phyloP scores from a whole-genome alignment of 2,888 invertebrate genomes.

The Hofmannophila pseudospretella region DNA sequence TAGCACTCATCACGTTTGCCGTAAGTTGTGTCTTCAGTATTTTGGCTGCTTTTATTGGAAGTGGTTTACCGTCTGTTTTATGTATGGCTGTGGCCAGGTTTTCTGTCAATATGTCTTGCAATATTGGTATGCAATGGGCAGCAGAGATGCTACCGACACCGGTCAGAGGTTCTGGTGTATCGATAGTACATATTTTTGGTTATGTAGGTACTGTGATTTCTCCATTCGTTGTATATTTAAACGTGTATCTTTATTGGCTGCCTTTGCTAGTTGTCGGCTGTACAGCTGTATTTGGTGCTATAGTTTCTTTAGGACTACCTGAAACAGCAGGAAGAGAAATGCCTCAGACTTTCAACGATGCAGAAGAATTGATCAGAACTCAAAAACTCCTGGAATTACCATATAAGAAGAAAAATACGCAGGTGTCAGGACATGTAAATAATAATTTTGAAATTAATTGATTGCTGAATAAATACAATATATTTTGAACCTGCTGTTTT shows the following conservation, averaged over 20 bases:
- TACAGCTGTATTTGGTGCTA: slow-evolving; percentile 30
- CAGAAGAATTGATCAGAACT: slow-evolving; percentile 39
- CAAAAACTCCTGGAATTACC: slow-evolving; percentile 45
- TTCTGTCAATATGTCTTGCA: slow-evolving; percentile 44
- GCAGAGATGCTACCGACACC: slow-evolving; percentile 55
- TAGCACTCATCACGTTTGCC: slow-evolving; percentile 28
- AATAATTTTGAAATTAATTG: background rate
- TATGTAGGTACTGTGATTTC: slow-evolving; percentile 45
- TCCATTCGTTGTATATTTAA: slow-evolving; percentile 54
- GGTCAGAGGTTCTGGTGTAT: slow-evolving; percentile 46
- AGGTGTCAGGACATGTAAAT: slow-evolving; percentile 11
- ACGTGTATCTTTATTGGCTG: slow-evolving; percentile 39
- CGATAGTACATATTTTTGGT: slow-evolving; percentile 50
- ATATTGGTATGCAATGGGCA: slow-evolving; percentile 47
- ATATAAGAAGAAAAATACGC: slow-evolving; percentile 19
- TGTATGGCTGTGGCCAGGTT: slow-evolving; percentile 55
- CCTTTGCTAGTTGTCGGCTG: slow-evolving; percentile 42
- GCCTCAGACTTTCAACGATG: slow-evolving; percentile 59
- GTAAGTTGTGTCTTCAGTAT: slow-evolving; percentile 39
- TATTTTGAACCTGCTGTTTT: no score
- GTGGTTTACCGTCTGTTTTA: slow-evolving; percentile 41
- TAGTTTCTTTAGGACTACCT: slow-evolving; percentile 40
- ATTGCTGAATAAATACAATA: no score
- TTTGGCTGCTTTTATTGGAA: slow-evolving; percentile 35
- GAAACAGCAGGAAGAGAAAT: slow-evolving; percentile 54